These are phyloP conservation scores for Synanthedon andrenaeformis DNA, from an alignment of 2,888 invertebrate genomes.

Conservation along the genomic window DNA sequence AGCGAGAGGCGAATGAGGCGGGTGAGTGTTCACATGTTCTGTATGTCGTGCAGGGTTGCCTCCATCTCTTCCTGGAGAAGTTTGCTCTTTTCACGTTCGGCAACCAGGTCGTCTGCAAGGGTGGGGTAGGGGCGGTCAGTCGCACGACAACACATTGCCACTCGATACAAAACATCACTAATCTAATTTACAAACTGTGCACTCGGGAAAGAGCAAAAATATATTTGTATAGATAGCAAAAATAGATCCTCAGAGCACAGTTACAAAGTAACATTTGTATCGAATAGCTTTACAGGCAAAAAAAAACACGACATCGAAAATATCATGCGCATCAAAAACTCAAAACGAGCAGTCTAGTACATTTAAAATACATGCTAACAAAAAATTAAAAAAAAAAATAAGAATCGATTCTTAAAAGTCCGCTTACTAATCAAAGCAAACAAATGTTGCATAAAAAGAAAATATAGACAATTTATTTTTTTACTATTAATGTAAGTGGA, in stretches of 20 bases:
- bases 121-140: slow-evolving; percentile 58
- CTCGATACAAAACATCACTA: not conserved
- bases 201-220: too few relatives aligned
- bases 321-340: slow-evolving; percentile 45
- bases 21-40: slow-evolving; percentile 88
- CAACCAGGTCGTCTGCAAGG: slow-evolving; percentile 93
- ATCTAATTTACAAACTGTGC: not conserved
- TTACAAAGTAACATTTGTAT: slow-evolving; percentile 19
- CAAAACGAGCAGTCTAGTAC: slow-evolving; percentile 52
- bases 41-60: slow-evolving; percentile 98
- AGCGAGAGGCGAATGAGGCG: slow-evolving; percentile 25
- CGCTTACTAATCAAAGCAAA: not conserved
- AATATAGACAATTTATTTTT: not conserved
- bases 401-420: not conserved
- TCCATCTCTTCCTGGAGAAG: slow-evolving; percentile 98
- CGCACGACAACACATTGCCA: slow-evolving; percentile 44
- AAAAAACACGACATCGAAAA: slow-evolving; percentile 28
- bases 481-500: not conserved
- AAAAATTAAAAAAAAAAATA: slow-evolving; percentile 18
- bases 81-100: slow-evolving; percentile 96
- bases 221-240: too few relatives aligned
- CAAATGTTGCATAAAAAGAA: not conserved
- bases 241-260: not conserved
- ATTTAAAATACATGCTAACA: slow-evolving; percentile 52
- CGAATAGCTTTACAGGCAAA: slow-evolving; percentile 40